A percentile compares a stretch with the other conserved stretches of the same genome.
Evolutionary conservation across 2,797 vertebrate species (phyloP).

Genomic region (Spondyliosoma cantharus): DNA sequence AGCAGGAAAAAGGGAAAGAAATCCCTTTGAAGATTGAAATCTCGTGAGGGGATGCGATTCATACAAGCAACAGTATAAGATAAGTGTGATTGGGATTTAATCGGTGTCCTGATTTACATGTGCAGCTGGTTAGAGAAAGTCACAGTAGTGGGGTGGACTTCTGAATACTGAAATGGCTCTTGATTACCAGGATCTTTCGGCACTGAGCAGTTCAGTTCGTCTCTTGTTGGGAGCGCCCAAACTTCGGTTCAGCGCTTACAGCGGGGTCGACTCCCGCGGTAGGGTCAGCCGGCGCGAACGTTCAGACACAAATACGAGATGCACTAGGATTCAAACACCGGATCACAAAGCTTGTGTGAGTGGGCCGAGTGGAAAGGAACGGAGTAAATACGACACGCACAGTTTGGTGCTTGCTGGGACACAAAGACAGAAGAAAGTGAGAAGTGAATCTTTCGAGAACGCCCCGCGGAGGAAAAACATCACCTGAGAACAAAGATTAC

Average conservation of each 20-base stretch:
- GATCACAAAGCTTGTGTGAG: neutral
- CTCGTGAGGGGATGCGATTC: conserved; percentile 2
- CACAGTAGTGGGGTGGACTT: neutral
- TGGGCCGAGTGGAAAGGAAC: conserved; percentile 4
- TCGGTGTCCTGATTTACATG: conserved; percentile 5
- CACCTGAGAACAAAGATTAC: neutral
- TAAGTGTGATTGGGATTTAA: conserved; percentile 8
- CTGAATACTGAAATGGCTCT: neutral
- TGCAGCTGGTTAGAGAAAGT: neutral
- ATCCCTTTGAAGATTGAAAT: conserved; percentile 32
- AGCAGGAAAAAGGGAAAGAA: neutral
- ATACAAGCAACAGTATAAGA: neutral
- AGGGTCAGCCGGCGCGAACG: neutral
- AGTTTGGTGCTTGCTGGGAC: conserved; percentile 5
- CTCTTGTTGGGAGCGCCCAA: neutral
- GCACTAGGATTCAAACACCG: neutral
- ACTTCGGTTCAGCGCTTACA: conserved; percentile 11
- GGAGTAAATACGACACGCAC: conserved; percentile 4
- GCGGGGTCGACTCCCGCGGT: conserved; percentile 13
- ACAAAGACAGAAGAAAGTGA: conserved; percentile 5
- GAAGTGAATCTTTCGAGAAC: neutral
- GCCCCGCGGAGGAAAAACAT: conserved; percentile 1
- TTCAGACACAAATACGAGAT: neutral
- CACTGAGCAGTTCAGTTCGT: conserved; percentile 4
- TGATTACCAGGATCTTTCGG: too few relatives aligned